phyloP scores from a whole-genome alignment of 1,140 invertebrate species.

The Diabrotica virgifera region DNA sequence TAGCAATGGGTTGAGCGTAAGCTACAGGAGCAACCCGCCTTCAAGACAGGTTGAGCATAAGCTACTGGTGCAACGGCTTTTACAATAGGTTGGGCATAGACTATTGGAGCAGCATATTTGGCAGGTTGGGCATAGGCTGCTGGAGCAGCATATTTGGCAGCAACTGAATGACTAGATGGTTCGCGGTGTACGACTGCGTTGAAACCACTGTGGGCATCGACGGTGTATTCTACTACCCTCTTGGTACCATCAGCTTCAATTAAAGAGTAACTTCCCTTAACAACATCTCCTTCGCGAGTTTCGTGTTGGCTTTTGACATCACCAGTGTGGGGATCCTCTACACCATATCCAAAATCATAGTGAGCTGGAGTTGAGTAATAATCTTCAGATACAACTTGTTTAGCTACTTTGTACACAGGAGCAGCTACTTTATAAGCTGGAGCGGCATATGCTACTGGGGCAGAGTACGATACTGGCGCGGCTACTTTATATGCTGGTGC shows the following conservation, averaged over 20 bases:
- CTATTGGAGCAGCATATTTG: not conserved
- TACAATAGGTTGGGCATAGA: too few species aligned
- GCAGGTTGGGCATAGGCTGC: not conserved
- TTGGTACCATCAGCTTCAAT: constrained; percentile 31
- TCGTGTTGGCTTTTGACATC: constrained; percentile 17
- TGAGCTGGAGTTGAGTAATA: constrained; percentile 13
- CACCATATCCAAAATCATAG: constrained; percentile 34
- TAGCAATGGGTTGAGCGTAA: too few species aligned
- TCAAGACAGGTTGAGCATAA: not conserved
- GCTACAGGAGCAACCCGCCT: too few species aligned
- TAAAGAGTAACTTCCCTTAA: constrained; percentile 28
- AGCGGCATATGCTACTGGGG: not conserved
- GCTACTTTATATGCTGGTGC: not conserved
- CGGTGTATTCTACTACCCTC: constrained; percentile 29
- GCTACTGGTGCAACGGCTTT: not conserved
- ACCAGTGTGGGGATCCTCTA: constrained; percentile 51
- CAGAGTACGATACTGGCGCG: not conserved
- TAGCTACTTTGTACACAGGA: constrained; percentile 17
- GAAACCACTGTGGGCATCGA: constrained; percentile 25
- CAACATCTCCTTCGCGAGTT: constrained; percentile 24
- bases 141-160: not conserved
- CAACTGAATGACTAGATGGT: not conserved
- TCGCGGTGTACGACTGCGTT: constrained; percentile 26
- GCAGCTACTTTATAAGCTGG: not conserved
- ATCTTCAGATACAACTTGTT: not conserved